Percentiles rank a stretch among this genome's conserved stretches.
These are phyloP conservation scores for Diachasma alloeum DNA, from an alignment of 1,140 invertebrate genomes.

Conservation along the genomic window DNA sequence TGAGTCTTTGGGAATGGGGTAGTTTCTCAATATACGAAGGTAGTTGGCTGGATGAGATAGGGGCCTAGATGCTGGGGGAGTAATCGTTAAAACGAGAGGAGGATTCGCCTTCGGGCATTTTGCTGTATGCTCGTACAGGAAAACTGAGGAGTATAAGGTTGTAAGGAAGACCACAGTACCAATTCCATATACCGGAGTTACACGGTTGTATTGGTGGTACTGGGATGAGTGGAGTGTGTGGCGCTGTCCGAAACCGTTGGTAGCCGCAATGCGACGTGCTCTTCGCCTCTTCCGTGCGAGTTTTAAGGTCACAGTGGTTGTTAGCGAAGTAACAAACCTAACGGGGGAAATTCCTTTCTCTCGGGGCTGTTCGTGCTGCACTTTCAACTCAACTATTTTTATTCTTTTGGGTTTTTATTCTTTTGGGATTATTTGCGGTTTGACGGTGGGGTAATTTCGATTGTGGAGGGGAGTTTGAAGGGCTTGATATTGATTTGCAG, in stretches of 20 bases:
- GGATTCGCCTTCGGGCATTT: slow-evolving; percentile 15
- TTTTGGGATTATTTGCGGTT: too few relatives aligned
- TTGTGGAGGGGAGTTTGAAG: too few relatives aligned
- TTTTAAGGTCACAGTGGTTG: slow-evolving; percentile 47
- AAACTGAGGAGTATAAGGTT: slow-evolving; percentile 26
- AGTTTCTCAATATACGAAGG: not conserved
- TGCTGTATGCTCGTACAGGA: slow-evolving; percentile 28
- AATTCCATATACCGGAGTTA: slow-evolving; percentile 49
- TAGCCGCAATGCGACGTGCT: slow-evolving; percentile 55
- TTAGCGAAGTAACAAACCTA: slow-evolving; percentile 49
- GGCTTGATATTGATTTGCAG: too few relatives aligned
- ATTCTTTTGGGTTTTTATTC: too few relatives aligned
- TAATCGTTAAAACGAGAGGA: slow-evolving; percentile 27
- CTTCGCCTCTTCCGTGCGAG: slow-evolving; percentile 38
- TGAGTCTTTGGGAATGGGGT: not conserved
- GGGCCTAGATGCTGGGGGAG: not conserved
- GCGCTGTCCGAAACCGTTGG: slow-evolving; percentile 43
- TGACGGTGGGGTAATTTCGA: too few relatives aligned
- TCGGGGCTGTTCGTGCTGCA: not conserved
- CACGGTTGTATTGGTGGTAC: slow-evolving; percentile 20
- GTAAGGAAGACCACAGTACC: slow-evolving; percentile 40
- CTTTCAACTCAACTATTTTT: not conserved
- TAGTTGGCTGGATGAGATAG: not conserved
- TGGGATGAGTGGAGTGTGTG: slow-evolving; percentile 17
- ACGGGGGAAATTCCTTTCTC: slow-evolving; percentile 25